Evolutionary conservation across 1,140 invertebrate species (phyloP).

Genomic region (Drosophila ercepeae): DNA sequence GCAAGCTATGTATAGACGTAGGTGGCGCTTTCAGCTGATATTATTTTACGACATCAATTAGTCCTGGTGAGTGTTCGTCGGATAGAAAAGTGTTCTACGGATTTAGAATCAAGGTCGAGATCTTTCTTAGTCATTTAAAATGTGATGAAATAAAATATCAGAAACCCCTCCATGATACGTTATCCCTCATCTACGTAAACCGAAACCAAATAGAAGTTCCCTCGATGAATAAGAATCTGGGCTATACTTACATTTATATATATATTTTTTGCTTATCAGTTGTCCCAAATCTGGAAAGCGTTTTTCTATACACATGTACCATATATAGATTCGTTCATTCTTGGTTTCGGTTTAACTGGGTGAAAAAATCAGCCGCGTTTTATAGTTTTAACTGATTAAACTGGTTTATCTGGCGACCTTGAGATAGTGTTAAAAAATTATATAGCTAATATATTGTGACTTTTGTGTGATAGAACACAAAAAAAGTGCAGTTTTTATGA

Average conservation of each 20-base stretch:
- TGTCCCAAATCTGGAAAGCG: conserved; percentile 5
- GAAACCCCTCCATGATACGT: neutral
- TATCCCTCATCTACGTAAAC: neutral
- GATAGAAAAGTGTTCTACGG: neutral
- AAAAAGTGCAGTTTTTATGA: neutral
- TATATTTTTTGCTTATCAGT: conserved; percentile 7
- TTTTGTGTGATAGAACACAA: neutral
- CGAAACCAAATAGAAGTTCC: neutral
- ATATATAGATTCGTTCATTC: neutral
- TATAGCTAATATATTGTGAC: neutral
- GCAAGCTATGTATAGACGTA: neutral
- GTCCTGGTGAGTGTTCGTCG: neutral
- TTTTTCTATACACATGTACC: neutral
- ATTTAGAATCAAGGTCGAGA: conserved; percentile 30
- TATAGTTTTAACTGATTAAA: conserved; percentile 4
- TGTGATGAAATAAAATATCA: conserved; percentile 8
- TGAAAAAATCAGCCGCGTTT: neutral
- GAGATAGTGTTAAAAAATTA: conserved; percentile 8
- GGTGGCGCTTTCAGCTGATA: conserved; percentile 41
- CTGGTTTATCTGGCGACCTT: conserved; percentile 21
- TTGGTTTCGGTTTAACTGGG: neutral
- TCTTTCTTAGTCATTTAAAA: conserved; percentile 3
- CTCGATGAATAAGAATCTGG: conserved; percentile 4
- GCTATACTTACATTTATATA: neutral
- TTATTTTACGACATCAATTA: conserved; percentile 34